phyloP scores from a whole-genome alignment of 2,888 invertebrate species.

The Ceratothoa steindachneri region DNA sequence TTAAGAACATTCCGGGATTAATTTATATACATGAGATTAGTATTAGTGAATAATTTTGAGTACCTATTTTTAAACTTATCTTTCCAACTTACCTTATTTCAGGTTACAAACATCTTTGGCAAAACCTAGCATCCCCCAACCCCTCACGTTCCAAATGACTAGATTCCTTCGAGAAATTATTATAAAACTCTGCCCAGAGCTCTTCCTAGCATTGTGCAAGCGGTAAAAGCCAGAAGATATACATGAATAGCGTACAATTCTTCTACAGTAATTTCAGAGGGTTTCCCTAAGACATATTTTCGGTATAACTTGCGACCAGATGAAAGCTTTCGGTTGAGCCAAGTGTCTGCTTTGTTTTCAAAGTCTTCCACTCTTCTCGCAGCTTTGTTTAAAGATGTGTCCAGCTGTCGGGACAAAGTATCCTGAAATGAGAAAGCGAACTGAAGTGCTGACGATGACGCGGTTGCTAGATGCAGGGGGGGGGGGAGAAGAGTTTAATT shows the following conservation, averaged over 20 bases:
- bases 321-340: background rate
- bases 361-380: background rate
- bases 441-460: too few species aligned
- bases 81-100: too few species aligned
- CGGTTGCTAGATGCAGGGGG: background rate
- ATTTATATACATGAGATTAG: too few species aligned
- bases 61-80: too few species aligned
- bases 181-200: background rate
- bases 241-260: background rate
- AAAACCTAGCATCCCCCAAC: too few species aligned
- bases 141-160: too few species aligned
- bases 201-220: slow-evolving; percentile 3
- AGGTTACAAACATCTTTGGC: too few species aligned
- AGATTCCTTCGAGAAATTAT: too few species aligned
- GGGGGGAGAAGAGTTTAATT: too few species aligned
- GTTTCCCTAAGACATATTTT: background rate
- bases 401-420: background rate
- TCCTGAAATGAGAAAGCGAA: background rate
- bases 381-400: background rate
- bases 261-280: slow-evolving; percentile 6
- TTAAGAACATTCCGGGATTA: too few species aligned
- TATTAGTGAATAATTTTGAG: too few species aligned
- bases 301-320: background rate
- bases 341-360: background rate
- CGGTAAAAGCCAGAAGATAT: background rate